phyloP scores from a whole-genome alignment of 1,140 invertebrate species.

The Oscheius sp. region DNA sequence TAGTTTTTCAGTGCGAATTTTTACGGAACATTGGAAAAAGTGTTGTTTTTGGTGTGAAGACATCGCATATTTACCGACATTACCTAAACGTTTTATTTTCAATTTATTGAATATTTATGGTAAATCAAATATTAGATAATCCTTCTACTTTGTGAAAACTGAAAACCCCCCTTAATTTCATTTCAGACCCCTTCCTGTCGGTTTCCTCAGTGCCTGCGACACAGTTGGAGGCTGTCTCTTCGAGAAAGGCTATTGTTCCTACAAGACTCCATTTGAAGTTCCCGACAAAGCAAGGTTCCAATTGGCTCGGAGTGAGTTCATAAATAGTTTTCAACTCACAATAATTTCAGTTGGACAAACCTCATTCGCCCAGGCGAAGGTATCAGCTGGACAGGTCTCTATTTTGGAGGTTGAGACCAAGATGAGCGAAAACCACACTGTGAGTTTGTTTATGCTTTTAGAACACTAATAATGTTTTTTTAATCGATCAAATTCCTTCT shows the following conservation, averaged over 20 bases:
- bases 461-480: neutral
- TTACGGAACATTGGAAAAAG: too few species aligned
- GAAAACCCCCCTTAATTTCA: neutral
- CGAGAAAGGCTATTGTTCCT: conserved; percentile 45
- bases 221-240: conserved; percentile 49
- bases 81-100: too few species aligned
- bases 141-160: too few species aligned
- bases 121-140: too few species aligned
- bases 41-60: too few species aligned
- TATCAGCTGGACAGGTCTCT: conserved; percentile 41
- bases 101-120: too few species aligned
- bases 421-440: conserved; percentile 32
- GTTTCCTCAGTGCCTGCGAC: conserved; percentile 15
- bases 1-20: too few species aligned
- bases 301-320: conserved; percentile 21
- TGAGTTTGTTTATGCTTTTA: neutral
- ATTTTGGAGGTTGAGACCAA: conserved; percentile 44
- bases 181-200: neutral
- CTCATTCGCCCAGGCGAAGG: conserved; percentile 39
- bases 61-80: neutral
- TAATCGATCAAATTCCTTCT: neutral
- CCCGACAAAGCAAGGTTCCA: conserved; percentile 38
- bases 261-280: conserved; percentile 32
- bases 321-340: too few species aligned
- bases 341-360: conserved; percentile 47